Conservation (phyloP, 2,888 invertebrate genomes). For the Beris morrisii region DNA sequence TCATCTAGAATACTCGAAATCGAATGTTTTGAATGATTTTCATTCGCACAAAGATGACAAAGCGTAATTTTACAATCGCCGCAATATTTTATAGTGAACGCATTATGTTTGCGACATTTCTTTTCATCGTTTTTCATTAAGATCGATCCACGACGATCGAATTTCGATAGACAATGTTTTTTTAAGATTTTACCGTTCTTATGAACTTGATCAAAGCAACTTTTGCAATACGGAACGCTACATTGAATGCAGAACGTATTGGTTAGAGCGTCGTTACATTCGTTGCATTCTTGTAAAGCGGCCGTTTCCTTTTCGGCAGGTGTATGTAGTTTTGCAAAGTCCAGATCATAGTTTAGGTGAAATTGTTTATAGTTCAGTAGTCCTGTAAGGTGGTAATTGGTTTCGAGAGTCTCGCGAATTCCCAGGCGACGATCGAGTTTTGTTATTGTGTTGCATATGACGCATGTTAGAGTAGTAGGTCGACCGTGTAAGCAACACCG, state of each 20-base stretch:
- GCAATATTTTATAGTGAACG: conserved; percentile 43
- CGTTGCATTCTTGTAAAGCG: conserved; percentile 45
- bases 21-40: conserved; percentile 42
- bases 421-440: conserved; percentile 39
- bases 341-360: conserved; percentile 22
- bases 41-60: conserved; percentile 44
- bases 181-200: conserved; percentile 48
- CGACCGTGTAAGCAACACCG: conserved; percentile 55
- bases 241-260: conserved; percentile 48
- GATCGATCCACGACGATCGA: conserved; percentile 32
- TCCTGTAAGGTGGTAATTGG: conserved; percentile 54
- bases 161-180: conserved; percentile 42
- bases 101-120: conserved; percentile 39
- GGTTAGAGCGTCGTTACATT: conserved; percentile 45
- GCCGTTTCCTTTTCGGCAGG: conserved; percentile 12
- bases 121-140: conserved; percentile 12
- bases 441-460: conserved; percentile 56
- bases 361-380: conserved; percentile 33
- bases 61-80: conserved; percentile 40
- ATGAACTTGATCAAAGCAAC: conserved; percentile 49
- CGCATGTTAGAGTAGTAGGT: conserved; percentile 55
- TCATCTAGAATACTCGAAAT: conserved; percentile 40
- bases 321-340: background rate
- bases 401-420: conserved; percentile 47
- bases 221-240: conserved; percentile 47